A percentile compares a stretch with the other conserved stretches of the same genome.
Conservation (phyloP, 2,797 vertebrate genomes). For the Cynopterus sphinx region DNA sequence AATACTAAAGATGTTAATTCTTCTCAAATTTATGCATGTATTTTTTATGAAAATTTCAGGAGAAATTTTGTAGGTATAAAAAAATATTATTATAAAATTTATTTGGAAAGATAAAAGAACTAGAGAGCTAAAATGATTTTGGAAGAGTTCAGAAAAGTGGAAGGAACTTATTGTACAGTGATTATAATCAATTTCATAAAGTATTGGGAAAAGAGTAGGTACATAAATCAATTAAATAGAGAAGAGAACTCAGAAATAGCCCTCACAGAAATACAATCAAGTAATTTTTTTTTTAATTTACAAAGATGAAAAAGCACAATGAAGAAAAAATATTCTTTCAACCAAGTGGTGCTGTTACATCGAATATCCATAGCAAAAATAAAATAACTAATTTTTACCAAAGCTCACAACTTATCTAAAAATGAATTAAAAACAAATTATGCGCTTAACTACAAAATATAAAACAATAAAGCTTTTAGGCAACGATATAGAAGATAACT, state of each 20-base stretch:
- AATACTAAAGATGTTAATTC: not conserved
- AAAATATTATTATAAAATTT: not conserved
- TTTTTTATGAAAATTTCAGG: not conserved
- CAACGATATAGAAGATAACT: not conserved
- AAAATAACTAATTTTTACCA: not conserved
- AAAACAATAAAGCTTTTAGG: not conserved
- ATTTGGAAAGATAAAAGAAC: not conserved
- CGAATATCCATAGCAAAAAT: not conserved
- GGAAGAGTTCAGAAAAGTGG: not conserved
- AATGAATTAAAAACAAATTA: not conserved
- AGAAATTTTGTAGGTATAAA: not conserved
- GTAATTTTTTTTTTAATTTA: not conserved
- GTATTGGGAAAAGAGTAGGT: not conserved
- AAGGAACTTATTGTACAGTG: not conserved
- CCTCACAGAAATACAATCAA: not conserved
- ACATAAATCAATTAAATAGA: rapidly evolving
- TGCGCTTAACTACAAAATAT: not conserved
- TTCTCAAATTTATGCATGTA: not conserved
- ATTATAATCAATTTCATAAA: not conserved
- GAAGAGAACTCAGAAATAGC: not conserved
- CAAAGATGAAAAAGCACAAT: not conserved
- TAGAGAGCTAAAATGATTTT: not conserved
- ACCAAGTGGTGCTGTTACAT: not conserved
- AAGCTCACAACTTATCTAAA: not conserved
- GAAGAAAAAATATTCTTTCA: not conserved